Base-by-base conservation (phyloP, 2,113 vertebrate species). In the Nothobranchius furzeri region DNA sequence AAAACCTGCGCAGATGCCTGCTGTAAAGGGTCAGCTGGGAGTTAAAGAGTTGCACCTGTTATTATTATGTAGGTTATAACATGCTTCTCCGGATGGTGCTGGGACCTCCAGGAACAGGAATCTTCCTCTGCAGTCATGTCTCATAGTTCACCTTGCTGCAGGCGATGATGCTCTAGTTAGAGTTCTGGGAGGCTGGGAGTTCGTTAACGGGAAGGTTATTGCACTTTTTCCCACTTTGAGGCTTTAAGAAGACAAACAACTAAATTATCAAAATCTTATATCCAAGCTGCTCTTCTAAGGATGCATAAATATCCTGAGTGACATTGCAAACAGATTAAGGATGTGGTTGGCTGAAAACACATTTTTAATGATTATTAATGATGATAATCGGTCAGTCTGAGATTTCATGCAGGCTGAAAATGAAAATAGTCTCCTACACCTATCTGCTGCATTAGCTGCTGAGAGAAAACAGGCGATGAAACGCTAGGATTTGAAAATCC, bases 151-250 rank as follows among this genome's bases (percentile, higher is more conserved):
- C 69, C 70, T 76, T 64, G 73, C 69, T 70, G 73, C 49, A 76
- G 81, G 84, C 79, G 70, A 79, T 64, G 63, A 73, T 73, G 60
- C 73, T 71, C 59, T 57, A 69, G 54, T 45, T 2, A 12, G 71
- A 79, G 75, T 59, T 25, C 64, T 20, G 80, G 70, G 82, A 77
- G 25, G 45, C 67, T 56, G 66, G 66, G 86, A 84, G 60, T 70
- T 89, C 75, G 68, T 50, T 81, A 54, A 70, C 54, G 64, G 79
- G 66, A 78, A 81, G 24, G 25, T 37, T 71, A 63, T 30, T 4
- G 4, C 63, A 65, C 36, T 48, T 73, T 73, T 37, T 70, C 40
- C 3, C 53, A 69, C 42, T 60, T 51, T 75, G 59, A 73, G 61
- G 70, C 70, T 35, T 46, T 13, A 20, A 36, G 4, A 4, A 40